Conservation (phyloP, 2,113 vertebrate species). For the Petroica traversi region DNA sequence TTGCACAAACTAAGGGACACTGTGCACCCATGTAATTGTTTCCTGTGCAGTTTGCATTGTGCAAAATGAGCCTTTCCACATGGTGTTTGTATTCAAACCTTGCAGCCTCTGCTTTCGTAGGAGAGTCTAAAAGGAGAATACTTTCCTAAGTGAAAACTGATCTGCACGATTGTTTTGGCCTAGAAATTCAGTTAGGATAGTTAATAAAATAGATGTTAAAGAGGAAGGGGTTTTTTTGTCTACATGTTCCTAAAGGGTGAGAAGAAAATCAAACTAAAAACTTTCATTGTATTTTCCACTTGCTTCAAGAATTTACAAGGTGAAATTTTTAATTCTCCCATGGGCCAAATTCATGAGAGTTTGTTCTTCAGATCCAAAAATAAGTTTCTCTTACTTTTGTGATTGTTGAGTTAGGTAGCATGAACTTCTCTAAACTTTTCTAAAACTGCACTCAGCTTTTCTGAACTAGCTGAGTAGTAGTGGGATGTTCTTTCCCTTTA, state of each 20-base stretch:
- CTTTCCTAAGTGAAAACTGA: background rate
- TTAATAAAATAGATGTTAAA: background rate
- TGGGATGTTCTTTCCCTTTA: background rate
- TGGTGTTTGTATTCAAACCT: background rate
- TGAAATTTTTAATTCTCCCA: background rate
- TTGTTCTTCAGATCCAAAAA: background rate
- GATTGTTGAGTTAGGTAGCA: background rate
- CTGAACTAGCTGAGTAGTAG: background rate
- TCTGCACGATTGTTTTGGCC: fast-evolving
- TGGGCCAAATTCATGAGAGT: background rate
- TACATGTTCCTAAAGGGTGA: background rate
- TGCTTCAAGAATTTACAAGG: background rate
- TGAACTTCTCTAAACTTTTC: background rate
- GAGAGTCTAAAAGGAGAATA: background rate
- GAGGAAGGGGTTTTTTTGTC: background rate
- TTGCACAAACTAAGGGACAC: background rate
- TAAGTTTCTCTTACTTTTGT: background rate
- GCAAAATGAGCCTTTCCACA: background rate
- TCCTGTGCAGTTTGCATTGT: background rate
- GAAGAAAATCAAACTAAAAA: background rate
- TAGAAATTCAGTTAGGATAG: background rate
- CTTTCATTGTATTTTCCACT: background rate
- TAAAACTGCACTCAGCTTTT: background rate
- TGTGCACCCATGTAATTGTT: background rate
- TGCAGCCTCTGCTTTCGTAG: background rate